Base-by-base conservation (phyloP, 2,888 invertebrate species). In the Parnassius smintheus region DNA sequence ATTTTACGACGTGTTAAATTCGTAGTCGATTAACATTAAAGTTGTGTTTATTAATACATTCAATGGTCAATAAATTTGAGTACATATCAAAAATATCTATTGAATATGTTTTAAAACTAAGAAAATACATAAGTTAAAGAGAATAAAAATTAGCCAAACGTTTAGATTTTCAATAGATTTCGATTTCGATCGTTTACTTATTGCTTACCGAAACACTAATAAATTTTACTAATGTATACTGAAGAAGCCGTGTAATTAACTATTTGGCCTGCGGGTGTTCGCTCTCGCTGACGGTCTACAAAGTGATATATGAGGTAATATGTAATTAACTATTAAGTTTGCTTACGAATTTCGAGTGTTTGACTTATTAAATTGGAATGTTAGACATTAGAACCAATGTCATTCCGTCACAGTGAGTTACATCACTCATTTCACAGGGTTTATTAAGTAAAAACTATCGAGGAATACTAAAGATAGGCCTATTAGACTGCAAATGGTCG, bases 161-260 rank as follows among this genome's bases (percentile, higher is more conserved):
- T 61, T 50, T 52, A 57, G 12, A 58, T 60, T 61, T 57, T 50
- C 18, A 62, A 48, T 46, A 66, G 61, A 59, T 68, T 61, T 56
- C 66, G 70, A 74, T 73, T 69, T 70, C 68, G 67, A 70, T 72
- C 68, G 62, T 18, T 18, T 13, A 12, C 54, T 59, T 54, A 63
- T 63, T 62, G 52, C 56, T 25, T 57, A 52, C 51, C 53, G 57
- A 59, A 46, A 64, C n/a, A 65, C 62, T 66, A 72, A 73, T 74
- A 72, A 72, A 72, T 73, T 70, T 65, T 65, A 65, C 70, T 70
- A 71, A 72, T 71, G 71, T 67, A 68, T 67, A 74, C 77, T 79
- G 78, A 79, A 77, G 79, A 77, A 79, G 78, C 77, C 70, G 67
- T 68, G 71, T 75, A 75, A 79, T 79, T 75, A 75, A 75, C 72